phyloP scores from a whole-genome alignment of 2,797 vertebrate genomes.

The Acridotheres tristis region DNA sequence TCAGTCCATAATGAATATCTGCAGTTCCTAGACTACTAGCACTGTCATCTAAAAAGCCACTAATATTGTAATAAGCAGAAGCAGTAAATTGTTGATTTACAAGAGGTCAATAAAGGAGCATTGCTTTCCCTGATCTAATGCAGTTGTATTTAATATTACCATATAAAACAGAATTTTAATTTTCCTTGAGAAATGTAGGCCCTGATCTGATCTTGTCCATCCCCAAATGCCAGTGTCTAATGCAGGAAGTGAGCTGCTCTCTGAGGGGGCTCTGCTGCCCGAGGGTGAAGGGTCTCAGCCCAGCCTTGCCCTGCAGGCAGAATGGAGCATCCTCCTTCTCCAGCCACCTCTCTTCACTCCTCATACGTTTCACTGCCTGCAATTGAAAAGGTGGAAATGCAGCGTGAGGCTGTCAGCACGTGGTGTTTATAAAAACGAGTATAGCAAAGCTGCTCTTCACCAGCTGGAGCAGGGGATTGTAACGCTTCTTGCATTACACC shows the following conservation, averaged over 20 bases:
- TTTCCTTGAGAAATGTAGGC: slow-evolving; percentile 31
- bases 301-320: background rate
- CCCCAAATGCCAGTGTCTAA: background rate
- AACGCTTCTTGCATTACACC: background rate
- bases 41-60: slow-evolving; percentile 56
- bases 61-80: slow-evolving; percentile 60
- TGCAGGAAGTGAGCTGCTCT: background rate
- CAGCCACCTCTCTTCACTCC: background rate
- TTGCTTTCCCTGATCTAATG: slow-evolving; percentile 43
- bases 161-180: slow-evolving; percentile 47
- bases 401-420: background rate
- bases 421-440: background rate
- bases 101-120: slow-evolving; percentile 51
- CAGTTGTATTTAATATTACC: slow-evolving; percentile 37
- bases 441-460: background rate
- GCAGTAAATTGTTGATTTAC: slow-evolving; percentile 55
- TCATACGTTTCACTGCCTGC: background rate
- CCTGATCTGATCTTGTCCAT: background rate
- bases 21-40: slow-evolving; percentile 37
- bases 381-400: background rate
- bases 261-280: background rate
- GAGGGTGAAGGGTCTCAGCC: background rate
- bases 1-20: slow-evolving; percentile 62
- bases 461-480: no score
- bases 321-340: background rate